phyloP scores from a whole-genome alignment of 2,888 invertebrate genomes.

The Ormyrus thymus region DNA sequence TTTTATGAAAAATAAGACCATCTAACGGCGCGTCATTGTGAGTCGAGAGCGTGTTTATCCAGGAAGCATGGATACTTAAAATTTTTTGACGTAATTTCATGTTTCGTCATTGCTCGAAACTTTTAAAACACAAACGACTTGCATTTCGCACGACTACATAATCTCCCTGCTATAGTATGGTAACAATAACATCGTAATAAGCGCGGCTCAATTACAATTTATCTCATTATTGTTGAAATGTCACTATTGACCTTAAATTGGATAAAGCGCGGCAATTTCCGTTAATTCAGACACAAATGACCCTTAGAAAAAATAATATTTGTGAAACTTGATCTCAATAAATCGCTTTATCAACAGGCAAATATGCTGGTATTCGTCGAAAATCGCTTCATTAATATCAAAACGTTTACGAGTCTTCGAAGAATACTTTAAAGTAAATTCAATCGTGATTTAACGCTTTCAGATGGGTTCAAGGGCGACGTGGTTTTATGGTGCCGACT shows the following conservation, averaged over 20 bases:
- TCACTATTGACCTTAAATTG: conserved; percentile 26
- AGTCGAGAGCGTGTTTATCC: too few relatives aligned
- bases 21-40: too few relatives aligned
- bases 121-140: too few relatives aligned
- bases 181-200: conserved; percentile 37
- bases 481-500: conserved; percentile 87
- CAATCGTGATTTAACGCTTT: conserved; percentile 62
- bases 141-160: too few relatives aligned
- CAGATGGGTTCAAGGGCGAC: conserved; percentile 85
- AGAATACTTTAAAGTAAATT: too few relatives aligned
- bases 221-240: conserved; percentile 31
- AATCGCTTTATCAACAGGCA: background rate
- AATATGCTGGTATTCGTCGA: background rate
- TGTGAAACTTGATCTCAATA: conserved; percentile 17
- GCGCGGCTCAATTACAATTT: conserved; percentile 21
- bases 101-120: background rate
- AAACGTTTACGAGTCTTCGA: too few relatives aligned
- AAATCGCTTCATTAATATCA: background rate
- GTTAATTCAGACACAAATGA: background rate
- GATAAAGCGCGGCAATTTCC: conserved; percentile 30
- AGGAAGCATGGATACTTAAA: too few relatives aligned
- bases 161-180: background rate
- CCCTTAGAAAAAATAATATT: conserved; percentile 3
- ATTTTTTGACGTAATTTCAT: background rate
- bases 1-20: too few relatives aligned